Percentiles rank a stretch among this genome's conserved stretches.
Evolutionary conservation across 2,113 vertebrate species (phyloP).

Genomic region (Butastur rufipennis): DNA sequence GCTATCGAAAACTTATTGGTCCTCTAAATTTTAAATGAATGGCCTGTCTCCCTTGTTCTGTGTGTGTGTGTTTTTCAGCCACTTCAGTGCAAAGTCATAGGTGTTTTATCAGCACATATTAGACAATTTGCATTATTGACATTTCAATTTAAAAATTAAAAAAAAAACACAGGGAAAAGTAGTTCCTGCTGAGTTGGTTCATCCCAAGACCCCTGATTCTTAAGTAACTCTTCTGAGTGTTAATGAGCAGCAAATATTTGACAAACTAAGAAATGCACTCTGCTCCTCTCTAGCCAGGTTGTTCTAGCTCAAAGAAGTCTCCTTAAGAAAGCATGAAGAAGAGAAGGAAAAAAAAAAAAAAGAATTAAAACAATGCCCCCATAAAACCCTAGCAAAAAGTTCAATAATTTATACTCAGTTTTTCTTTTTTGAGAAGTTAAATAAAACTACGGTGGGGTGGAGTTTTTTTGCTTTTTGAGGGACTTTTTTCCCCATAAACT

Average conservation of each 20-base stretch:
- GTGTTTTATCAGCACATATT: neutral
- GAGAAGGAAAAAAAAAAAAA: neutral
- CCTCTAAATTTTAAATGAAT: slow-evolving; percentile 62
- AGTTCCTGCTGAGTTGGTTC: neutral
- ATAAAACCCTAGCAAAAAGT: neutral
- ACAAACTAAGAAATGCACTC: neutral
- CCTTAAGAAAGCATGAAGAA: neutral
- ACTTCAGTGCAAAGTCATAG: neutral
- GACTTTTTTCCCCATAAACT: neutral
- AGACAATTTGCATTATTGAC: slow-evolving; percentile 33
- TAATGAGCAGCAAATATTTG: slow-evolving; percentile 3
- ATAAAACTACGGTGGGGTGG: neutral
- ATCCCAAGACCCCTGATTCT: neutral
- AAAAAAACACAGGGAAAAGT: neutral
- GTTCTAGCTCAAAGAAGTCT: neutral
- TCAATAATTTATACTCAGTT: neutral
- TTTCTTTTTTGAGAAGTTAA: neutral
- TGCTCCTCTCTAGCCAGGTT: neutral
- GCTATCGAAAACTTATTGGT: slow-evolving; percentile 64
- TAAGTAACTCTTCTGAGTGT: neutral
- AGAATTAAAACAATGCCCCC: neutral
- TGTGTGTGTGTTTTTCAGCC: neutral
- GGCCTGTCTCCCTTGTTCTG: neutral
- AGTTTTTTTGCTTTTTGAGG: neutral
- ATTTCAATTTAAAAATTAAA: slow-evolving; percentile 20